These are phyloP conservation scores for Phorcus lineatus DNA, from an alignment of 2,888 invertebrate genomes.

Conservation along the genomic window DNA sequence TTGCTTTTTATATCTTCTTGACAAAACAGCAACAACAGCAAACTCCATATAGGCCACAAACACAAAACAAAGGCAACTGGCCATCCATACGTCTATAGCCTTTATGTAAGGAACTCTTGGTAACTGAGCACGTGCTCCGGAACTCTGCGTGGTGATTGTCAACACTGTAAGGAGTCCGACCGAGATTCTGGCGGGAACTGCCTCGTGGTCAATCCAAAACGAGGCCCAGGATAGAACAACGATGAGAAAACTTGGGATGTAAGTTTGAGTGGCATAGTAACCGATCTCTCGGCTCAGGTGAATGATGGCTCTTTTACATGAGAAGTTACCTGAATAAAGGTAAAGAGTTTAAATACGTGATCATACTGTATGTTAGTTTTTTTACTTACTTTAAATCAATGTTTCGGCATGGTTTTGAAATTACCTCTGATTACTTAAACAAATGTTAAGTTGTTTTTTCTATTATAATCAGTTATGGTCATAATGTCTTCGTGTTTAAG, in stretches of 20 bases:
- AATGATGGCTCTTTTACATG: conserved; percentile 33
- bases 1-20: conserved; percentile 2
- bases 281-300: conserved; percentile 34
- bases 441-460: too few species aligned
- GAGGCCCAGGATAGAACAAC: conserved; percentile 41
- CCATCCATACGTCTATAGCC: conserved; percentile 35
- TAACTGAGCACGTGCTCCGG: conserved; percentile 31
- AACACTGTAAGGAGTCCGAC: conserved; percentile 41
- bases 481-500: too few species aligned
- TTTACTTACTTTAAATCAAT: too few species aligned
- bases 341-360: background rate
- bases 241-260: conserved; percentile 39
- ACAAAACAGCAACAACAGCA: conserved; percentile 29
- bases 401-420: too few species aligned
- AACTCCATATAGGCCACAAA: conserved; percentile 32
- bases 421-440: too few species aligned
- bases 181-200: conserved; percentile 40
- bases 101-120: conserved; percentile 41
- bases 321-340: conserved; percentile 26
- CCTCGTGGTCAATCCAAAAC: conserved; percentile 40
- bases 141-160: conserved; percentile 42
- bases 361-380: too few species aligned
- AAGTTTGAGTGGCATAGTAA: conserved; percentile 37
- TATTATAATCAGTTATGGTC: too few species aligned
- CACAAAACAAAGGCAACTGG: conserved; percentile 30